A percentile compares a stretch with the other conserved stretches of the same genome.
phyloP scores from a whole-genome alignment of 2,888 invertebrate species.

The Pammene aurita region DNA sequence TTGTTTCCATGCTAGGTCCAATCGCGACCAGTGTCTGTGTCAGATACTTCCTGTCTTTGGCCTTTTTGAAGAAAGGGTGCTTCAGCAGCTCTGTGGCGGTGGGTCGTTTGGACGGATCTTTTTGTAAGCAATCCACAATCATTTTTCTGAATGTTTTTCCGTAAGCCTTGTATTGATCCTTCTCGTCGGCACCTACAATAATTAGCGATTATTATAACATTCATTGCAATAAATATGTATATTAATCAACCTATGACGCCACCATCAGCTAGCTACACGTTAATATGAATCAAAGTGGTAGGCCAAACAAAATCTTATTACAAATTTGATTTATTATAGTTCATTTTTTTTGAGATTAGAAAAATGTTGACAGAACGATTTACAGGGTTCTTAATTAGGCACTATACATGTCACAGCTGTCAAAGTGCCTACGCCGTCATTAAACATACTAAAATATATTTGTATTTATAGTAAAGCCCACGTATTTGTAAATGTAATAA shows the following conservation, averaged over 20 bases:
- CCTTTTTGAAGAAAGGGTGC: constrained; percentile 99
- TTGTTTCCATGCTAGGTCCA: constrained; percentile 94
- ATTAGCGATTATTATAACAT: background rate
- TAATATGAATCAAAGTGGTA: too few relatives aligned
- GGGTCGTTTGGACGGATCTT: constrained; percentile 96
- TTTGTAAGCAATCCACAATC: constrained; percentile 98
- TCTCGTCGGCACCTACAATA: constrained; percentile 90
- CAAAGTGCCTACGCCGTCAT: too few relatives aligned
- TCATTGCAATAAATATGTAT: background rate
- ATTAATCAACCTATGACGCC: background rate
- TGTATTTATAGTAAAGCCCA: too few relatives aligned
- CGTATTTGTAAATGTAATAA: too few relatives aligned
- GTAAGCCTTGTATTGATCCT: constrained; percentile 98
- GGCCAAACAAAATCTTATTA: too few relatives aligned
- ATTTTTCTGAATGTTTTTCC: constrained; percentile 99
- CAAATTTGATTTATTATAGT: too few relatives aligned
- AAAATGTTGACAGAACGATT: too few relatives aligned
- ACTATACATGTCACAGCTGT: too few relatives aligned
- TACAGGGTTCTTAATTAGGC: too few relatives aligned
- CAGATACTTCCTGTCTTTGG: constrained; percentile 95
- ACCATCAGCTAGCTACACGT: too few relatives aligned
- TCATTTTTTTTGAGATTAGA: too few relatives aligned
- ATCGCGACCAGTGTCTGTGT: constrained; percentile 92
- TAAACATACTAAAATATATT: too few relatives aligned
- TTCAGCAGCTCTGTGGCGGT: constrained; percentile 97